These are phyloP conservation scores for Siniperca chuatsi DNA, from an alignment of 2,113 vertebrate genomes.

Conservation along the genomic window DNA sequence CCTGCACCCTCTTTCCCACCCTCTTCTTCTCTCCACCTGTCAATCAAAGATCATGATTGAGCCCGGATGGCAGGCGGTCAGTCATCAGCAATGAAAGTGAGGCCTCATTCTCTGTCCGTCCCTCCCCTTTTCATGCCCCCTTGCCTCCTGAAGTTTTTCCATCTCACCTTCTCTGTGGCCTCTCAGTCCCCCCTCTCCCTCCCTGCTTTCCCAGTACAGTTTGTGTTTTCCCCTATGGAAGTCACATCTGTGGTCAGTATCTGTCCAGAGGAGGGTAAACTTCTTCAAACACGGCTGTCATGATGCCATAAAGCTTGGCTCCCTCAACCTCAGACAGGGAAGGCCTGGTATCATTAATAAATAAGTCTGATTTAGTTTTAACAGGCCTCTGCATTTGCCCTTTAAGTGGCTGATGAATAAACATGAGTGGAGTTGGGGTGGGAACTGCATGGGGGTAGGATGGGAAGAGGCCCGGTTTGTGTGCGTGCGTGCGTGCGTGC, in stretches of 20 bases:
- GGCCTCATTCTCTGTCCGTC: slow-evolving; percentile 72
- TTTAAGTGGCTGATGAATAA: slow-evolving; percentile 86
- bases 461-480: slow-evolving; percentile 67
- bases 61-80: slow-evolving; percentile 80
- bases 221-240: slow-evolving; percentile 40
- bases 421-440: slow-evolving; percentile 80
- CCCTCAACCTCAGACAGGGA: slow-evolving; percentile 43
- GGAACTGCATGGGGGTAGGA: slow-evolving; percentile 67
- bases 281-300: slow-evolving; percentile 44
- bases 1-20: slow-evolving; percentile 68
- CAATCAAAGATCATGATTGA: slow-evolving; percentile 84
- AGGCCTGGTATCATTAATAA: slow-evolving; percentile 70
- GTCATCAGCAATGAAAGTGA: slow-evolving; percentile 80
- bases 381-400: slow-evolving; percentile 78
- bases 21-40: slow-evolving; percentile 73
- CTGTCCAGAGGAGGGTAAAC: background rate
- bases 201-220: slow-evolving; percentile 31
- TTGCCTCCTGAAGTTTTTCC: slow-evolving; percentile 62
- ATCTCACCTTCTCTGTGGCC: slow-evolving; percentile 61
- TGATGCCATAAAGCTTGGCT: slow-evolving; percentile 36
- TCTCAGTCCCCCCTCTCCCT: slow-evolving; percentile 18
- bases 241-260: slow-evolving; percentile 29
- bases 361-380: slow-evolving; percentile 81
- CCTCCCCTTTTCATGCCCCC: slow-evolving; percentile 72
- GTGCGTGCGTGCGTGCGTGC: slow-evolving; percentile 30